A percentile compares a stretch with the other conserved stretches of the same genome.
Evolutionary conservation across 2,888 invertebrate species (phyloP).

Genomic region (Nephrocerus scutellatus): DNA sequence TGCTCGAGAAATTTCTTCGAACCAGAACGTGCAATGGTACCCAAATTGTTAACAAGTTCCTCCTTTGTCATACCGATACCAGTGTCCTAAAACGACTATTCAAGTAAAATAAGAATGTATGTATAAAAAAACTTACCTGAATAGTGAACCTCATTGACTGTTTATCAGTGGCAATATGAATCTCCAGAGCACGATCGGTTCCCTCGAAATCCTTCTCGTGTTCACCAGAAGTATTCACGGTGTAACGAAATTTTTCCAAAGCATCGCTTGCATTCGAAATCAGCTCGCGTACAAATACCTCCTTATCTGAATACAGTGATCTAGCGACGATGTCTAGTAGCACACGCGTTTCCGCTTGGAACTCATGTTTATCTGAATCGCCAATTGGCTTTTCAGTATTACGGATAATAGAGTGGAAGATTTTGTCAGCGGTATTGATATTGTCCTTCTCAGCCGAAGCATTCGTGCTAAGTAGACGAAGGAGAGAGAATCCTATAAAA

Average conservation of each 20-base stretch:
- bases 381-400: slow-evolving; percentile 32
- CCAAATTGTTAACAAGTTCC: slow-evolving; percentile 83
- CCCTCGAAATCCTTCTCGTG: slow-evolving; percentile 51
- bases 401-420: slow-evolving; percentile 30
- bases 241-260: slow-evolving; percentile 85
- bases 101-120: background rate
- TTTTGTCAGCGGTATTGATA: slow-evolving; percentile 4
- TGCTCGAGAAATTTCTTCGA: slow-evolving; percentile 89
- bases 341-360: slow-evolving; percentile 95
- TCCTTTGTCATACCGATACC: slow-evolving; percentile 94
- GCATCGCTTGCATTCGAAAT: slow-evolving; percentile 98
- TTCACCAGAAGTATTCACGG: slow-evolving; percentile 52
- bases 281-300: slow-evolving; percentile 92
- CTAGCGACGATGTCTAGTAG: slow-evolving; percentile 93
- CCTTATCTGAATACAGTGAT: slow-evolving; percentile 95
- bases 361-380: slow-evolving; percentile 66
- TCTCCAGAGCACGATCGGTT: slow-evolving; percentile 68
- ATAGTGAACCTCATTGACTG: slow-evolving; percentile 75
- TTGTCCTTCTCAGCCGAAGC: slow-evolving; percentile 11
- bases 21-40: slow-evolving; percentile 93
- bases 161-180: slow-evolving; percentile 83
- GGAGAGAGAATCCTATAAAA: background rate
- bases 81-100: slow-evolving; percentile 59
- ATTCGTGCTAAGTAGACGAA: slow-evolving; percentile 17
- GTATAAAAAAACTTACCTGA: slow-evolving; percentile 53